Evolutionary conservation across 2,797 vertebrate species (phyloP).

Genomic region (Ataeniobius toweri): DNA sequence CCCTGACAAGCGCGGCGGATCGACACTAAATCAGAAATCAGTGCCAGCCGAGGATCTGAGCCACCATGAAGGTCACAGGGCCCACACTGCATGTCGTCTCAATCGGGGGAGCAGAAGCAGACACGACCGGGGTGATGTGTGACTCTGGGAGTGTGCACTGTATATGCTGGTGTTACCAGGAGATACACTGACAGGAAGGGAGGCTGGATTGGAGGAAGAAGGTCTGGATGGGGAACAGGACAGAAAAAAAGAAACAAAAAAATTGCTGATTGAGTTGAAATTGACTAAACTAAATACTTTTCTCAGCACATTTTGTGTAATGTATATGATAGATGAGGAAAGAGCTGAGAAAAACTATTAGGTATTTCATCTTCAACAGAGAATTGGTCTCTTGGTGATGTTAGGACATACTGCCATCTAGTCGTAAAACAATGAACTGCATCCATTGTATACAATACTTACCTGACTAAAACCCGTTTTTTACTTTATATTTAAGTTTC

Average conservation of each 20-base stretch:
- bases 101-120: slow-evolving; percentile 79
- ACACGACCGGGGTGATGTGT: slow-evolving; percentile 62
- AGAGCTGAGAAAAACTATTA: neutral
- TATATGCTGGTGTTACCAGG: slow-evolving; percentile 30
- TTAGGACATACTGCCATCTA: slow-evolving; percentile 78
- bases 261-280: neutral
- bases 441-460: neutral
- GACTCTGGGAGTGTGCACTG: slow-evolving; percentile 23
- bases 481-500: neutral
- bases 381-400: slow-evolving; percentile 25
- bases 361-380: neutral
- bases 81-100: slow-evolving; percentile 81
- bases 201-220: slow-evolving; percentile 10
- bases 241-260: neutral
- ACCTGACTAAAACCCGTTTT: neutral
- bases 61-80: slow-evolving; percentile 99
- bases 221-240: slow-evolving; percentile 21
- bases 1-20: slow-evolving; percentile 98
- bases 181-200: slow-evolving; percentile 27
- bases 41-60: slow-evolving; percentile 98
- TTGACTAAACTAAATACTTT: neutral
- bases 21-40: slow-evolving; percentile 99
- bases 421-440: slow-evolving; percentile 36
- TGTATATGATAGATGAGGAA: slow-evolving; percentile 1
- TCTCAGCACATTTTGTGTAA: neutral